Conservation (phyloP, 1,140 invertebrate genomes). For the Dolichoris vasculosae region DNA sequence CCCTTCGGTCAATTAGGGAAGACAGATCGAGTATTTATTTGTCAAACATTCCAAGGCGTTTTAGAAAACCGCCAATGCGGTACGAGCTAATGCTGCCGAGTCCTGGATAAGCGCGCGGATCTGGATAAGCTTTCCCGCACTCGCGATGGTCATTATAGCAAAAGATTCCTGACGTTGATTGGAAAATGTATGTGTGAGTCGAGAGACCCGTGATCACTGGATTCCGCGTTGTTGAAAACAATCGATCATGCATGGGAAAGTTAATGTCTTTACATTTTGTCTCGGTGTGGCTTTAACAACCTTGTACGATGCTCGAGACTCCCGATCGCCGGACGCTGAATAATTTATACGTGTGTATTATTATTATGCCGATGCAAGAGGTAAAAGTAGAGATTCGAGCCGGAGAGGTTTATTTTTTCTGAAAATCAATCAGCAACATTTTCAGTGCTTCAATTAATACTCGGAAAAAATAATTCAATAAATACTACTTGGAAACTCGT, state of each 20-base stretch:
- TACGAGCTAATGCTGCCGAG: background rate
- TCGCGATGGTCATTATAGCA: conserved; percentile 2
- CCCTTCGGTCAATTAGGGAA: conserved; percentile 51
- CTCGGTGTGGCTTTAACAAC: background rate
- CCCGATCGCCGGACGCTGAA: conserved; percentile 1
- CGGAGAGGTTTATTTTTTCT: background rate
- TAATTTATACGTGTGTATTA: conserved; percentile 9
- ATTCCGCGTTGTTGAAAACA: conserved; percentile 16
- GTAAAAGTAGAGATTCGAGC: background rate
- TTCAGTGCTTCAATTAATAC: conserved; percentile 19
- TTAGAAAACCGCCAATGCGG: conserved; percentile 42
- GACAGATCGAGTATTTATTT: conserved; percentile 50
- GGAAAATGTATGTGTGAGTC: conserved; percentile 9
- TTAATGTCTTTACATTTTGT: background rate
- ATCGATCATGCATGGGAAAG: conserved; percentile 33
- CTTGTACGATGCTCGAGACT: background rate
- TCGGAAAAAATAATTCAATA: conserved; percentile 42
- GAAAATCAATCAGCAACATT: background rate
- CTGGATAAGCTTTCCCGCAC: conserved; percentile 30
- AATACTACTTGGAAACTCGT: conserved; percentile 28
- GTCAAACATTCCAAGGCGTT: conserved; percentile 47
- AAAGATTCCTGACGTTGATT: conserved; percentile 32
- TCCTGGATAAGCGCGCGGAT: conserved; percentile 1
- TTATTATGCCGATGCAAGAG: background rate
- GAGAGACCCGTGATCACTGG: background rate